Conservation (phyloP, 1,140 invertebrate genomes). For the Orius insidiosus region DNA sequence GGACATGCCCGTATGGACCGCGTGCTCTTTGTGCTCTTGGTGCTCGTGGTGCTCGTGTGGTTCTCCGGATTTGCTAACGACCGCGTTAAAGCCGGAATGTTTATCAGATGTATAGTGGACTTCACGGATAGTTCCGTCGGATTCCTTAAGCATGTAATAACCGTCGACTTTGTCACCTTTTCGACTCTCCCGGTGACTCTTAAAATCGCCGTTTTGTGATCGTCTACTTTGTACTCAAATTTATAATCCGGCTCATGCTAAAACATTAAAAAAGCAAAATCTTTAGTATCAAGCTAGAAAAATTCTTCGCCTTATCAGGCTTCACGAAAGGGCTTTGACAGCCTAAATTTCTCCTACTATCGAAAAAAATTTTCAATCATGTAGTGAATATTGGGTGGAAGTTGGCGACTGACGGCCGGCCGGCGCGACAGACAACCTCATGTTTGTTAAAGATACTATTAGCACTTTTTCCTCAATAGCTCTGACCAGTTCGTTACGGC, state of each 20-base stretch:
- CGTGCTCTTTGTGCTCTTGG: neutral
- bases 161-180: constrained; percentile 31
- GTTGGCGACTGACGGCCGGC: no score
- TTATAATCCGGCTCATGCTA: constrained; percentile 26
- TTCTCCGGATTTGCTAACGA: constrained; percentile 20
- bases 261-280: no score
- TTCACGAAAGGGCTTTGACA: no score
- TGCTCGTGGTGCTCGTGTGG: neutral
- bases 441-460: no score
- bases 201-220: constrained; percentile 33
- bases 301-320: no score
- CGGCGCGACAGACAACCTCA: no score
- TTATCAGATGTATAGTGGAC: constrained; percentile 30
- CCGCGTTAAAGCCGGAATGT: constrained; percentile 27
- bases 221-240: constrained; percentile 35
- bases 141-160: constrained; percentile 30
- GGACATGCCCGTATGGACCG: neutral
- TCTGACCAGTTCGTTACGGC: no score
- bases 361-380: no score
- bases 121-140: constrained; percentile 28
- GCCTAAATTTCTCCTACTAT: no score
- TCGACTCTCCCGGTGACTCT: constrained; percentile 29
- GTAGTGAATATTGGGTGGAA: no score
- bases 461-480: no score
- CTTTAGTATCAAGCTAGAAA: no score